Base-by-base conservation (phyloP, 2,888 invertebrate genomes). In the Eupithecia vulgata region DNA sequence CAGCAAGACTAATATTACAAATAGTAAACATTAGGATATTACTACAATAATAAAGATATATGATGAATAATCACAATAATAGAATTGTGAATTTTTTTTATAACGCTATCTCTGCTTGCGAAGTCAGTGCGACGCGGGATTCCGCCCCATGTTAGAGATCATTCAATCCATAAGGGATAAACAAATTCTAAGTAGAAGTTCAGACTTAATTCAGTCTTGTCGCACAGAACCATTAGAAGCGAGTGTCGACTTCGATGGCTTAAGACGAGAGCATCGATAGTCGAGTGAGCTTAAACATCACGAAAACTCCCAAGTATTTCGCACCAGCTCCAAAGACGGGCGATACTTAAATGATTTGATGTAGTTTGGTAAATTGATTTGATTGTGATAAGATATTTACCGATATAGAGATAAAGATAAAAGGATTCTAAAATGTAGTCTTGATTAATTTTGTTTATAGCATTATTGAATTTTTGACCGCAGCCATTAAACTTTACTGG, bases 131-230 rank as follows among this genome's bases (percentile, higher is more conserved):
- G 64, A 21, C 48, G 64, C 64, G 35, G 40, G 34, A 17, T 12
- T n/a, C 65, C 25, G 25, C 67, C 40, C 48, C 45, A 42, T 45
- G 45, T 8, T 25, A 42, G 70, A 74, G 74, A 67, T 74, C 68
- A 71, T 64, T 15, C 65, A 52, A 71, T 52, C 66, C 61, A 66
- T 72, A 77, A 74, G 67, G 70, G 67, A 75, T 68, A 67, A 75
- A 62, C 25, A 21, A 74, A 68, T 78, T 70, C 64, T 78, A 81
- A 81, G 70, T 76, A 70, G 78, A 76, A 82, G 81, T 84, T 90
- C 89, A 90, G 90, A 90, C 90, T 91, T 88, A 80, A 45, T 85
- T 90, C 90, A 92, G 91, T 91, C 91, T 90, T 88, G 85, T 86
- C 85, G 84, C 85, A 83, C 79, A 77, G 76, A 67, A 73, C 68